These are phyloP conservation scores for Myoxocephalus aenaeus DNA, from an alignment of 2,797 vertebrate species.

Conservation along the genomic window DNA sequence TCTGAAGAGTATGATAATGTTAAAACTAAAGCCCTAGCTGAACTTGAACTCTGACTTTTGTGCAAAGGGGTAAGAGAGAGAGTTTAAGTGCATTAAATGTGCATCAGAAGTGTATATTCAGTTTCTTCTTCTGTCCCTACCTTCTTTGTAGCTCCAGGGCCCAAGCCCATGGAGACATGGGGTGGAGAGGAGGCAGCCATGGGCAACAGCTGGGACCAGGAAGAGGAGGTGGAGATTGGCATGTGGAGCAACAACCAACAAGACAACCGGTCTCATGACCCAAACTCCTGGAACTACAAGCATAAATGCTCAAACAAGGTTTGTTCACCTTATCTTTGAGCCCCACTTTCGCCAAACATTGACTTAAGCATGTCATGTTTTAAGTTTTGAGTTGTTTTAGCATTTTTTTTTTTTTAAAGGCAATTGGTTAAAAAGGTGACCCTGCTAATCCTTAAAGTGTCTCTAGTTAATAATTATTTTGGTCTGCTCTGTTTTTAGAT, in stretches of 20 bases:
- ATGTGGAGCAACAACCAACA: conserved; percentile 97
- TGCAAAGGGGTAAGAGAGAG: not conserved
- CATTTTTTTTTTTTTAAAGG: not conserved
- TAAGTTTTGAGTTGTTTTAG: not conserved
- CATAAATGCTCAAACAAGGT: conserved; percentile 95
- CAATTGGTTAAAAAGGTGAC: not conserved
- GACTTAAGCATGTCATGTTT: not conserved
- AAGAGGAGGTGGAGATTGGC: conserved; percentile 97
- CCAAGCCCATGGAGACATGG: conserved; percentile 97
- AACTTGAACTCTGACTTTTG: not conserved
- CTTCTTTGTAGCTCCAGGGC: conserved; percentile 74
- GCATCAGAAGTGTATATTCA: not conserved
- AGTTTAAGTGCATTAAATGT: not conserved
- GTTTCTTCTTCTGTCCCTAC: not conserved
- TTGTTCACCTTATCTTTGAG: not conserved
- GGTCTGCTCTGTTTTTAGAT: conserved; percentile 83
- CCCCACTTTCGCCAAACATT: not conserved
- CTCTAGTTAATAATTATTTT: not conserved
- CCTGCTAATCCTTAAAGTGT: not conserved
- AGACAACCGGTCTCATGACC: conserved; percentile 86
- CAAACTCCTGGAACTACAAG: conserved; percentile 93
- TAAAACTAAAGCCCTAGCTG: not conserved
- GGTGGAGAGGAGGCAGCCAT: conserved; percentile 88
- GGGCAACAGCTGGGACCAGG: conserved; percentile 92
- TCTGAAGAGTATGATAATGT: not conserved